Conservation (phyloP, 2,888 invertebrate species). For the Rhyacophila evoluta region DNA sequence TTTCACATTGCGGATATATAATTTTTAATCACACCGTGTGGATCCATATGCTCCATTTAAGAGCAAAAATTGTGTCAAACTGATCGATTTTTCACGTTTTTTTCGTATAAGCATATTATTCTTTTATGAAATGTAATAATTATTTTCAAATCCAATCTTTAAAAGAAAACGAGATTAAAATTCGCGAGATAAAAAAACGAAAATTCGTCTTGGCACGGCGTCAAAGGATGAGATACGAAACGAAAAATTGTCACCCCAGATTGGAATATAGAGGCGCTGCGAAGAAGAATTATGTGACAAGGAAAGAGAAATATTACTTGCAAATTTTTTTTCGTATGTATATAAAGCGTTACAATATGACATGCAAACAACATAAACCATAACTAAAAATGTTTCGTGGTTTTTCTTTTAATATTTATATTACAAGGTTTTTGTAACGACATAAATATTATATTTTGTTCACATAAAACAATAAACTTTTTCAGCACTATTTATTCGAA, state of each 20-base stretch:
- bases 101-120: too few relatives aligned
- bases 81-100: too few relatives aligned
- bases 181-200: not conserved
- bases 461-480: too few relatives aligned
- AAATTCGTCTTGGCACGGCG: not conserved
- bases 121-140: too few relatives aligned
- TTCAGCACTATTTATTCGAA: too few relatives aligned
- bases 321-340: not conserved
- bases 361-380: conserved; percentile 18
- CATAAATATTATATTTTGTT: not conserved
- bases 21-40: too few relatives aligned
- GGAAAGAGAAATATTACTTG: not conserved
- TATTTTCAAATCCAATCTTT: not conserved
- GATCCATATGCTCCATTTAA: too few relatives aligned
- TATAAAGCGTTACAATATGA: not conserved
- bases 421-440: not conserved
- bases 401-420: not conserved
- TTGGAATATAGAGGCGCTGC: conserved; percentile 17
- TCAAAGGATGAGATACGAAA: not conserved
- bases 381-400: not conserved
- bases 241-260: conserved; percentile 20
- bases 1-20: too few relatives aligned
- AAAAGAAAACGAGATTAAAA: not conserved
- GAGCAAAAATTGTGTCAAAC: too few relatives aligned
- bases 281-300: conserved; percentile 12